Evolutionary conservation across 2,797 vertebrate species (phyloP), one percentile per base, ranked within the genome.

Genomic region (Pelodytes ibericus): DNA sequence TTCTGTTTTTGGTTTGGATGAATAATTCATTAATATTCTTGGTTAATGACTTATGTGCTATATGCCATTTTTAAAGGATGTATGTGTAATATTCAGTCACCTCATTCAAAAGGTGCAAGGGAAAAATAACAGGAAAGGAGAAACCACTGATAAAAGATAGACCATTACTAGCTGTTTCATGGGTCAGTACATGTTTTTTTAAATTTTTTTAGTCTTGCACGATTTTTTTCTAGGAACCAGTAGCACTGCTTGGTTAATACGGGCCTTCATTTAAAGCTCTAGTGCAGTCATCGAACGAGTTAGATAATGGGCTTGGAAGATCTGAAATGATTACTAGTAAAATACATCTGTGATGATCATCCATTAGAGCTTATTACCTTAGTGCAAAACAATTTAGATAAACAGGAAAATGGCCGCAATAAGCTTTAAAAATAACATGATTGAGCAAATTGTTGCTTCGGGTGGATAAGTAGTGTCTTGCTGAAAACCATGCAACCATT

Each of bases 11-110:
- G 66, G 74, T 90, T 87, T 82, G 87, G 88, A 94, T 96, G 92
- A 94, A 95, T 95, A 95, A 95, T 92, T 94, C 83, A 95, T 92
- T 87, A 84, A 80, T 86, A 85, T 86, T 88, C 85, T 87, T 84
- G 88, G 78, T 91, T 88, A 93, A 90, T 94, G 92, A 95, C 93
- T 95, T 92, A 94, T 93, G 89, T 87, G 83, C 93, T 94, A 93
- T 95, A 93, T 96, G 94, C 87, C 86, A 81, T 4, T 31, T 77
- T 20, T 24, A 74, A 2, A 78, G 84, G 83, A 71, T 2, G 11
- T 80, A 71, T 79, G 65, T 47, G 9, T 66, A 49, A 67, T 33
- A 58, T 20, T 16, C 51, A 0, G 0, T 58, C 71, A 80, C 79
- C 72, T 84, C 0, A 2, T 58, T 70, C 31, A 57, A 74, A 86